A percentile compares a stretch with the other conserved stretches of the same genome.
Evolutionary conservation across 2,797 vertebrate genomes (phyloP).

Genomic region (Argentina silus): DNA sequence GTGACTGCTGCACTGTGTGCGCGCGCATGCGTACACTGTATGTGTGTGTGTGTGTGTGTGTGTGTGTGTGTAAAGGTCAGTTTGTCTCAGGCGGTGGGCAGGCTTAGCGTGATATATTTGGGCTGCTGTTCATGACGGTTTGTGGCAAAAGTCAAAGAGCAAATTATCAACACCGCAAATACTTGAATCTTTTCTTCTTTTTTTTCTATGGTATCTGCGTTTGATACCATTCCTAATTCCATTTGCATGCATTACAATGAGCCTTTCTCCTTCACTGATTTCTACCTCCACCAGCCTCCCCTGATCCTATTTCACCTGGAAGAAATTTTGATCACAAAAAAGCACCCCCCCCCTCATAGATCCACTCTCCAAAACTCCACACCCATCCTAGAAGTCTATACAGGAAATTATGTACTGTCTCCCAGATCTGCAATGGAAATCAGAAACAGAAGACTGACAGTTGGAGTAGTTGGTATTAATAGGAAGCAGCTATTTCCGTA

Average conservation of each 20-base stretch:
- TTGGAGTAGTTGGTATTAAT: constrained; percentile 56
- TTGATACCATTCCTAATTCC: too few relatives aligned
- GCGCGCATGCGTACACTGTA: too few relatives aligned
- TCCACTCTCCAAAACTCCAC: neutral
- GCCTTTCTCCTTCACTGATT: too few relatives aligned
- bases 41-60: neutral
- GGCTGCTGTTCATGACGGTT: constrained; percentile 10
- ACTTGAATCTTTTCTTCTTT: too few relatives aligned
- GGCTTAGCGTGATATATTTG: constrained; percentile 12
- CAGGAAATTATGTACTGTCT: neutral
- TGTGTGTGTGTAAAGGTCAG: constrained; percentile 16
- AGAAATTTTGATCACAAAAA: too few relatives aligned
- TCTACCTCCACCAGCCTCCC: too few relatives aligned
- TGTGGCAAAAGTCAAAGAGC: constrained; percentile 11
- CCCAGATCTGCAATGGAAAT: constrained; percentile 13
- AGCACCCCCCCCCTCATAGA: too few relatives aligned
- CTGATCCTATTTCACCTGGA: too few relatives aligned
- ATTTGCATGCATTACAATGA: too few relatives aligned
- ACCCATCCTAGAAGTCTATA: neutral
- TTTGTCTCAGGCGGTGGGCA: neutral
- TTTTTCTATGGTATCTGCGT: too few relatives aligned
- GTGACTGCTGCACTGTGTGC: neutral
- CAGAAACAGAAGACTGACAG: constrained; percentile 61
- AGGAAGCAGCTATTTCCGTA: constrained; percentile 51
- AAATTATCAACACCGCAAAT: neutral